These are phyloP conservation scores for Centropyge bicolor DNA, from an alignment of 2,797 vertebrate species.

Conservation along the genomic window DNA sequence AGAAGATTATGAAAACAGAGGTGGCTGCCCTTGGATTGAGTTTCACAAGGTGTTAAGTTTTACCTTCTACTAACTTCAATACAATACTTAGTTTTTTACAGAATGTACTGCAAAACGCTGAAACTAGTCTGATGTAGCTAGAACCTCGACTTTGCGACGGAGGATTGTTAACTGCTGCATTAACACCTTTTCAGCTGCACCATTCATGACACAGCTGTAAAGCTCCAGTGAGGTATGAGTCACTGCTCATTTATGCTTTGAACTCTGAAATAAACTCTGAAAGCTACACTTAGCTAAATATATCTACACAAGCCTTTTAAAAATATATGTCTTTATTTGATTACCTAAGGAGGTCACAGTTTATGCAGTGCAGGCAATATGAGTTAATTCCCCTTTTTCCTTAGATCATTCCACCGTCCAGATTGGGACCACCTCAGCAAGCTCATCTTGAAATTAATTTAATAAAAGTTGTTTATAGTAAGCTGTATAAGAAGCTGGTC, in stretches of 20 bases:
- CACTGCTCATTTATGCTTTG: neutral
- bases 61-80: neutral
- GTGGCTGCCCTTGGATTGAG: neutral
- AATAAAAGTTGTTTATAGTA: too few relatives aligned
- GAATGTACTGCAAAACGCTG: neutral
- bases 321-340: neutral
- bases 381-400: neutral
- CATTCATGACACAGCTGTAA: neutral
- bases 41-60: neutral
- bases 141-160: neutral
- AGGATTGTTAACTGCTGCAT: neutral
- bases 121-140: neutral
- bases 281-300: neutral
- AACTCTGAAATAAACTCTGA: neutral
- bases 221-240: neutral
- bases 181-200: neutral
- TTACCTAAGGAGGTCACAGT: neutral
- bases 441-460: neutral
- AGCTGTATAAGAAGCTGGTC: neutral
- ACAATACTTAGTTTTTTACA: neutral
- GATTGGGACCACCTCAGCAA: neutral
- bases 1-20: constrained; percentile 2
- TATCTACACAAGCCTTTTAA: neutral
- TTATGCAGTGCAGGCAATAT: neutral
- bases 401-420: neutral